Evolutionary conservation across 2,113 vertebrate species (phyloP).

Genomic region (Callopanchax toddi): DNA sequence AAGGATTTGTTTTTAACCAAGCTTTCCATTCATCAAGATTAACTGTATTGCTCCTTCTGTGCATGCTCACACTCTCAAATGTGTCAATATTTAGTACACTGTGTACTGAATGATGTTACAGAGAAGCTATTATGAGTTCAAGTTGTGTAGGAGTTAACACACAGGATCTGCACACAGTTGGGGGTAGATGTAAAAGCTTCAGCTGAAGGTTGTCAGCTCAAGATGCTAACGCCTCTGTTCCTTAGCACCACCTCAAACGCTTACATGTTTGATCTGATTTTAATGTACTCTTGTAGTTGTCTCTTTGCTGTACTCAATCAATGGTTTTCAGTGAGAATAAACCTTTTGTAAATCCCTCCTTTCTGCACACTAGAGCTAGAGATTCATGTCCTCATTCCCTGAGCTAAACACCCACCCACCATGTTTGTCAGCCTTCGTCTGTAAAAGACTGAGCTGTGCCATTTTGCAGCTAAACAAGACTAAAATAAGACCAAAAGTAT

Average conservation of each 20-base stretch:
- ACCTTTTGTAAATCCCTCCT: slow-evolving; percentile 39
- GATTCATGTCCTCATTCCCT: slow-evolving; percentile 50
- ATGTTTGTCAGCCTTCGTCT: slow-evolving; percentile 65
- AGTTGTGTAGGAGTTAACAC: slow-evolving; percentile 48
- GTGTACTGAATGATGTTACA: slow-evolving; percentile 34
- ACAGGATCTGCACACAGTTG: slow-evolving; percentile 16
- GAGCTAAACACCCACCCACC: slow-evolving; percentile 60
- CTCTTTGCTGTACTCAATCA: slow-evolving; percentile 8
- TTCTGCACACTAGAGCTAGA: slow-evolving; percentile 32
- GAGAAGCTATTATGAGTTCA: slow-evolving; percentile 41
- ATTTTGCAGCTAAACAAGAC: slow-evolving; percentile 57
- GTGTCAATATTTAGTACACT: slow-evolving; percentile 37
- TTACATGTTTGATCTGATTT: slow-evolving; percentile 17
- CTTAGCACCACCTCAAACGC: slow-evolving; percentile 4
- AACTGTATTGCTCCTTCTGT: slow-evolving; percentile 11
- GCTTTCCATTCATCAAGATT: slow-evolving; percentile 6
- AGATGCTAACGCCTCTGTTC: slow-evolving; percentile 5
- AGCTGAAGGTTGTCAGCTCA: slow-evolving; percentile 25
- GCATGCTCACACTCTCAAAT: slow-evolving; percentile 27
- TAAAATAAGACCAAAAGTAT: slow-evolving; percentile 61
- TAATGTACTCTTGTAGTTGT: slow-evolving; percentile 13
- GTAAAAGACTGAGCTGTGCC: slow-evolving; percentile 61
- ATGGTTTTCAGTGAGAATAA: not conserved
- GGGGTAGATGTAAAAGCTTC: slow-evolving; percentile 20
- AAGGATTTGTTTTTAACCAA: not conserved